Base-by-base conservation (phyloP, 1,140 invertebrate species). In the Carposina sasakii region DNA sequence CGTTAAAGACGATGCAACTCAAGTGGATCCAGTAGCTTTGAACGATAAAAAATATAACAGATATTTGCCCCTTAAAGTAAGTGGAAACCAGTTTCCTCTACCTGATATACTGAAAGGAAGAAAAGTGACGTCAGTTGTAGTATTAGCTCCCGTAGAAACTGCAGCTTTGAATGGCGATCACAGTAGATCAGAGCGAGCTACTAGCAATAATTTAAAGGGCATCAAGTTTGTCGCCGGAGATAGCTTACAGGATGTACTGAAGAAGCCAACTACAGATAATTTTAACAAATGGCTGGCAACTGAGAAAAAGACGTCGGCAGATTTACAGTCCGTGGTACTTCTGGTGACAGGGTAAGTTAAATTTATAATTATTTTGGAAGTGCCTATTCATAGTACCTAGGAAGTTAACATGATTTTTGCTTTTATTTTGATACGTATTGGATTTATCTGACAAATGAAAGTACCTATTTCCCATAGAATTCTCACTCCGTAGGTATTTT, bases 1-100 rank as follows among this genome's bases (percentile, higher is more conserved):
- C 60, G 87, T 94, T 24, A 87, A 90, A 52, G 87, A 91, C 26
- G 90, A 91, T 64, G 91, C 92, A 4, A 92, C 90, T 1, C 89
- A 91, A 51, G 77, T 94, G 10, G 89, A 92, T 37, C 90, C 93
- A 9, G 92, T 94, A 1, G 87, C 89, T 19, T 78, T 94, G 16
- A 92, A 92, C 52, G 86, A 91, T 65, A 88, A 89, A 1, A 90
- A 90, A 65, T 95, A 94, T 74, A 94, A 94, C 75, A 88, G 92
- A 48, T 95, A 94, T 73, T 76, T 95, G 24, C 93, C 93, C 1
- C 77, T 95, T 19, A 94, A 94, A 87, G 91, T 95, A 20, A 93
- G 89, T 57, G 93, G 93, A 0, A 89, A 92, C n/a, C 90, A 93
- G 43, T 95, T 95, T 64, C 93, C 93, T 6, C 87, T 94, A 23